Conservation (phyloP, 2,113 vertebrate species). For the Paratilapia polleni region DNA sequence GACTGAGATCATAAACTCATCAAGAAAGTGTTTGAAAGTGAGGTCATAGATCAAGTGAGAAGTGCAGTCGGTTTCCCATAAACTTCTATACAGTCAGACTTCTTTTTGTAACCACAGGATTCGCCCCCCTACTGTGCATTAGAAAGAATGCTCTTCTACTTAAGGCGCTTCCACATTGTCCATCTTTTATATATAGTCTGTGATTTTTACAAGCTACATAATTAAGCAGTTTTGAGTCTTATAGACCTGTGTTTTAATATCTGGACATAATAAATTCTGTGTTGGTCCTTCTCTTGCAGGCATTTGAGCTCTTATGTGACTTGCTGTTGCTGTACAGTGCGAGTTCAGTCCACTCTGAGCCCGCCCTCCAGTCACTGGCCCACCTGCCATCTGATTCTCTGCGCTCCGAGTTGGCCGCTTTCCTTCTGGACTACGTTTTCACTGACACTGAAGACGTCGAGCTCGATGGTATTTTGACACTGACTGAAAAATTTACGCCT, state of each 20-base stretch:
- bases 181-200: neutral
- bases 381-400: constrained; percentile 79
- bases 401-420: constrained; percentile 85
- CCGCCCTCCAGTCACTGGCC: constrained; percentile 68
- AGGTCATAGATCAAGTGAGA: no score
- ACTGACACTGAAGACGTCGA: constrained; percentile 67
- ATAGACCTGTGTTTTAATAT: neutral
- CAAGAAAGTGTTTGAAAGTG: no score
- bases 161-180: no score
- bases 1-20: no score
- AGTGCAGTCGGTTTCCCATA: no score
- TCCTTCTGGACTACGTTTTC: constrained; percentile 89
- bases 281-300: constrained; percentile 70
- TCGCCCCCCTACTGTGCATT: no score
- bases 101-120: no score
- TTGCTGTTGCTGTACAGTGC: constrained; percentile 85
- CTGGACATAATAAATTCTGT: neutral
- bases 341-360: constrained; percentile 50
- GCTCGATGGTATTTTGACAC: constrained; percentile 35
- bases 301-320: constrained; percentile 88
- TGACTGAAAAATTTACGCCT: neutral
- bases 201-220: neutral
- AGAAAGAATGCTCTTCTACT: no score
- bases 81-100: no score
- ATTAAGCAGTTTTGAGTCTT: neutral